A percentile compares a stretch with the other conserved stretches of the same genome.
These are phyloP conservation scores for Semicossyphus pulcher DNA, from an alignment of 2,113 vertebrate species.

Conservation along the genomic window DNA sequence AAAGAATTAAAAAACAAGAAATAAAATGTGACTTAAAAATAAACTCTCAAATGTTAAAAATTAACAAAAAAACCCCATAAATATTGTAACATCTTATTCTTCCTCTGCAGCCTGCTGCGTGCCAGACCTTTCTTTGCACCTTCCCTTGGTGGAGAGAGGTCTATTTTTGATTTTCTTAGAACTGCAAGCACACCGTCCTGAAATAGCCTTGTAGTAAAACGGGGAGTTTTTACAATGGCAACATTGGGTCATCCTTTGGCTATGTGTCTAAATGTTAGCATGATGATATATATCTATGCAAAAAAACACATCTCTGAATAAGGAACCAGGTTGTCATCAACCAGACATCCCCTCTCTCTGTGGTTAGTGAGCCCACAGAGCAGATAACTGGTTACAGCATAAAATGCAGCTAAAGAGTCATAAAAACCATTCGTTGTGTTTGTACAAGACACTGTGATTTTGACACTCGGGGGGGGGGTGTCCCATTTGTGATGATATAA, in stretches of 20 bases:
- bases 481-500: conserved; percentile 14
- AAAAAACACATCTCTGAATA: neutral
- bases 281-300: neutral
- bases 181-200: neutral
- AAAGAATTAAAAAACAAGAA: neutral
- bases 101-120: neutral
- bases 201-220: neutral
- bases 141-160: neutral
- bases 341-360: neutral
- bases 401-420: neutral
- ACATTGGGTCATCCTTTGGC: neutral
- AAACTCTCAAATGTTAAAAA: neutral
- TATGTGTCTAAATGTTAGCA: neutral
- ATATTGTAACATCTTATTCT: neutral
- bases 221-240: neutral
- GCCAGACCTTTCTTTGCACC: neutral
- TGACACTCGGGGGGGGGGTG: neutral
- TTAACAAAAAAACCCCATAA: neutral
- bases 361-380: neutral
- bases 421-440: neutral
- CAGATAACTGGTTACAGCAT: neutral
- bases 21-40: neutral
- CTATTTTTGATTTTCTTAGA: neutral
- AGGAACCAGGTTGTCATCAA: no score
- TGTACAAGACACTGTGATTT: neutral